Percentiles rank a stretch among this genome's conserved stretches.
Evolutionary conservation across 2,797 vertebrate genomes (phyloP).

Genomic region (Sebastes cheni): DNA sequence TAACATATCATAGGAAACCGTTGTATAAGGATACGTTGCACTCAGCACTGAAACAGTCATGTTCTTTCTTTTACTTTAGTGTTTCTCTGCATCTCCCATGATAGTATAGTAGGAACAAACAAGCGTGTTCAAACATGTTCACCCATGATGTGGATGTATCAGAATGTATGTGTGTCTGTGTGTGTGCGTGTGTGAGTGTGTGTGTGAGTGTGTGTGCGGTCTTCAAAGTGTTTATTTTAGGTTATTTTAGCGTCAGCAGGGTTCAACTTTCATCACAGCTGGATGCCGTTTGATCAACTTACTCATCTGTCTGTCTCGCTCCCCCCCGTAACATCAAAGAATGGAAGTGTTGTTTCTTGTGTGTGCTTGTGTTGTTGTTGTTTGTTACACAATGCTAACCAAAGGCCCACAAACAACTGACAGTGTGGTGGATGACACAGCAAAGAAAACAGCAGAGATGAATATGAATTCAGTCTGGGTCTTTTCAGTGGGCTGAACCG

Average conservation of each 20-base stretch:
- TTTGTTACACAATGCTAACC: conserved; percentile 5
- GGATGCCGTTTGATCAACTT: conserved; percentile 58
- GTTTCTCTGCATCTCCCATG: not conserved
- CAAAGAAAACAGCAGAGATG: conserved; percentile 1
- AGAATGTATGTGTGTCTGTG: not conserved
- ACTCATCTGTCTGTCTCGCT: conserved; percentile 24
- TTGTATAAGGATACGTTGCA: too few relatives aligned
- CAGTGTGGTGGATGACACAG: not conserved
- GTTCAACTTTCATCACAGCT: conserved; percentile 56
- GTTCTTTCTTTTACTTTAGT: not conserved
- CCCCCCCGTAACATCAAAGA: conserved; percentile 46
- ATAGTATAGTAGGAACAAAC: not conserved
- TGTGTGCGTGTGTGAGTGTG: not conserved
- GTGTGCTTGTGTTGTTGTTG: not conserved
- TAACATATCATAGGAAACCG: too few relatives aligned
- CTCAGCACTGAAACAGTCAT: not conserved
- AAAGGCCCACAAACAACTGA: not conserved
- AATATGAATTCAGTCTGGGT: not conserved
- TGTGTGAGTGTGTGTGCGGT: not conserved
- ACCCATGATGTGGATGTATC: not conserved
- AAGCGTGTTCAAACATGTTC: not conserved
- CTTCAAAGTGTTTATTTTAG: conserved; percentile 30
- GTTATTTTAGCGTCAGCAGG: conserved; percentile 24
- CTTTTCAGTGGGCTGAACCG: not conserved
- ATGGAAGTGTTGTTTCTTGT: not conserved